Evolutionary conservation across 1,140 invertebrate species (phyloP).

Genomic region (Dinothrombium tinctorium): DNA sequence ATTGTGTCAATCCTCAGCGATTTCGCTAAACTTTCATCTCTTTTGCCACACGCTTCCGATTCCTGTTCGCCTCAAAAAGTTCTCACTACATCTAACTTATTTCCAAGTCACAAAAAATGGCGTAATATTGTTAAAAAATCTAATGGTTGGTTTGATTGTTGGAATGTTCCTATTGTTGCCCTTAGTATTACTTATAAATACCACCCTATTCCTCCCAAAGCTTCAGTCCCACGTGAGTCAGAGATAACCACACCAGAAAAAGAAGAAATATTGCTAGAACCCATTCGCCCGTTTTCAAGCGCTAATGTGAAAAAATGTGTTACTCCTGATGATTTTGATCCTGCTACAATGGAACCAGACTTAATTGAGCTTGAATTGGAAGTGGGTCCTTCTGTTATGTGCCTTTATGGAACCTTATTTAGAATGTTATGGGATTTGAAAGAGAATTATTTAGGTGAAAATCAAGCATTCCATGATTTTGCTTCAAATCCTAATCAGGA

Average conservation of each 20-base stretch:
- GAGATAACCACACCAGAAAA: constrained; percentile 78
- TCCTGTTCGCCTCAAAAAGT: background rate
- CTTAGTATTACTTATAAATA: constrained; percentile 71
- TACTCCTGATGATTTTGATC: constrained; percentile 55
- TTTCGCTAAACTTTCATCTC: constrained; percentile 38
- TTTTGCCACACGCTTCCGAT: background rate
- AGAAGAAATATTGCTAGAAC: constrained; percentile 69
- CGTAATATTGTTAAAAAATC: constrained; percentile 39
- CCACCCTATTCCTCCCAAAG: constrained; percentile 57
- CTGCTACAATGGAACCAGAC: constrained; percentile 52
- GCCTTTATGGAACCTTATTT: constrained; percentile 68
- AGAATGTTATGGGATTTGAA: constrained; percentile 28
- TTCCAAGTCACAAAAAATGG: constrained; percentile 42
- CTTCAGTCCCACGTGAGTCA: constrained; percentile 49
- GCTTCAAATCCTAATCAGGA: constrained; percentile 1
- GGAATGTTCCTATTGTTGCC: constrained; percentile 76
- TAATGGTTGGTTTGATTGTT: constrained; percentile 75
- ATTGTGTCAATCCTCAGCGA: constrained; percentile 60
- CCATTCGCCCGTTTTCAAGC: constrained; percentile 41
- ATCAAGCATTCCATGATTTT: constrained; percentile 63
- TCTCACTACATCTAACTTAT: background rate
- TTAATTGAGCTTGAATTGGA: constrained; percentile 69
- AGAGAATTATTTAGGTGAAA: constrained; percentile 89
- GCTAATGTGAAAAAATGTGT: constrained; percentile 16
- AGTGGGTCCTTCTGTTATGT: constrained; percentile 67